These are phyloP conservation scores for Noctua pronuba DNA, from an alignment of 2,888 invertebrate genomes.

Conservation along the genomic window DNA sequence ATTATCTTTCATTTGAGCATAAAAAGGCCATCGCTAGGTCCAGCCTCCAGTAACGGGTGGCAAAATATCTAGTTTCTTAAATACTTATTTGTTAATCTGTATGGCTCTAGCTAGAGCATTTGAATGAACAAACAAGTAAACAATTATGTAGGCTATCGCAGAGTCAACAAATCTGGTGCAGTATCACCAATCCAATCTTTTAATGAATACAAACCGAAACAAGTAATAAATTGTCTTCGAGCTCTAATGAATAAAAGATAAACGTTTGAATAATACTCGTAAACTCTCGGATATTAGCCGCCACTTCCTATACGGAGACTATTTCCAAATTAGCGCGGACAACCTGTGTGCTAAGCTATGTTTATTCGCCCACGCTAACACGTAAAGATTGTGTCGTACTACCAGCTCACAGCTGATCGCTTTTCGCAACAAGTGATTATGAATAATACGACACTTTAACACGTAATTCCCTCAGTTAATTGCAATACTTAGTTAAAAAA, in stretches of 20 bases:
- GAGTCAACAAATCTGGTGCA: not conserved
- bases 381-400: conserved; percentile 18
- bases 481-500: too few relatives aligned
- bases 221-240: conserved; percentile 1
- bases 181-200: conserved; percentile 1
- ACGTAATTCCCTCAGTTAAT: too few relatives aligned
- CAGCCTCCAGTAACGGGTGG: not conserved
- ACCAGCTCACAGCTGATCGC: too few relatives aligned
- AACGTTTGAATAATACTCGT: conserved; percentile 30
- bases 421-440: too few relatives aligned
- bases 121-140: not conserved
- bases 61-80: not conserved
- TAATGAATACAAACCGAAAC: conserved; percentile 16
- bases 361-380: conserved; percentile 61
- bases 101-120: not conserved
- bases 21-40: not conserved
- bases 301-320: conserved; percentile 52
- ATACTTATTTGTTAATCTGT: not conserved
- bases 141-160: too few relatives aligned
- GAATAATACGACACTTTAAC: too few relatives aligned
- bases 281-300: conserved; percentile 47
- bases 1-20: not conserved
- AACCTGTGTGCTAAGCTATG: conserved; percentile 55
- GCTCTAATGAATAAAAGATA: conserved; percentile 44
- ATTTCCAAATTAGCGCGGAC: conserved; percentile 64